Conservation (phyloP, 2,113 vertebrate species). For the Fregetta grallaria region DNA sequence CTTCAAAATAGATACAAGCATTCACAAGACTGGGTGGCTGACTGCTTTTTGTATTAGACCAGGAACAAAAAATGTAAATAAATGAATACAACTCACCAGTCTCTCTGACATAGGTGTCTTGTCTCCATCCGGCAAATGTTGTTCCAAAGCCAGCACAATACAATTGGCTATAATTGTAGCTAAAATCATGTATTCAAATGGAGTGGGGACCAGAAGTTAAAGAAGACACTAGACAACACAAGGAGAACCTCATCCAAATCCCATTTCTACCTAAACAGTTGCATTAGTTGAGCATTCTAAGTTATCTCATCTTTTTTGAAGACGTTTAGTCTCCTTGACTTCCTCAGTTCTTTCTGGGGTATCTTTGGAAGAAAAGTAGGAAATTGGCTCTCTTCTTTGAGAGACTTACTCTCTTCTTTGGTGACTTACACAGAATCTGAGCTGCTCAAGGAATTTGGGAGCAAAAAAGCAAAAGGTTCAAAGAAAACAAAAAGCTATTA, state of each 20-base stretch:
- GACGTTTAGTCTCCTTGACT: neutral
- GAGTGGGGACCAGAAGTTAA: conserved; percentile 83
- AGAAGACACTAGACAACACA: conserved; percentile 41
- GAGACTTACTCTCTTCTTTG: neutral
- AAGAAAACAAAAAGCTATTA: neutral
- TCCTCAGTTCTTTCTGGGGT: neutral
- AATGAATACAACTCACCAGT: conserved; percentile 82
- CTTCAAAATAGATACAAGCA: neutral
- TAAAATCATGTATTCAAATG: conserved; percentile 98
- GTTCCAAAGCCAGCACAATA: conserved; percentile 95
- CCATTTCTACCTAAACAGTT: neutral
- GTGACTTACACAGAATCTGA: neutral
- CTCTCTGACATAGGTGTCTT: conserved; percentile 97
- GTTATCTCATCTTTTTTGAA: neutral
- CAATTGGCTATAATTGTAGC: conserved; percentile 98
- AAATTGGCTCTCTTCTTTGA: neutral
- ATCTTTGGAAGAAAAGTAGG: neutral
- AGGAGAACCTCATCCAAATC: neutral
- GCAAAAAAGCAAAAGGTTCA: neutral
- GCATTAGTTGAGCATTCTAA: neutral
- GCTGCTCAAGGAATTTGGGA: neutral
- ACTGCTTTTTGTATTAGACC: neutral
- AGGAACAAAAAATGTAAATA: neutral
- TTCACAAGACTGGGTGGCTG: neutral
- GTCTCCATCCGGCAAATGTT: conserved; percentile 91